Base-by-base conservation (phyloP, 2,888 invertebrate species). In the Lacanobia wlatinum region DNA sequence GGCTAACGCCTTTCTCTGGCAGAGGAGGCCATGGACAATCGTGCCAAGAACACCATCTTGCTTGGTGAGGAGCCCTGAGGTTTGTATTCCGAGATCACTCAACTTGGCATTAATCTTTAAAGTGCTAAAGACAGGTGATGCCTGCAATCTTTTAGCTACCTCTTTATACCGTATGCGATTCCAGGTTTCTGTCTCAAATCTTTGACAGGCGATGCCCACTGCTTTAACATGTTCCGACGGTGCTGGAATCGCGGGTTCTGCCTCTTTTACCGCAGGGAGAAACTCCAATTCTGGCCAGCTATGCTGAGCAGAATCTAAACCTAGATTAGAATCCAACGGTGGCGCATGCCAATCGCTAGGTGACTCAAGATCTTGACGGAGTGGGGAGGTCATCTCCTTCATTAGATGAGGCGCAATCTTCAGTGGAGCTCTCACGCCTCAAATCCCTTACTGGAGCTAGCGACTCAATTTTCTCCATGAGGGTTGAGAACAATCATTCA, bases 161-260 rank as follows among this genome's bases (percentile, higher is more conserved):
- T 85, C 81, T 34, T 73, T 81, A 46, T 83, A 81, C 14, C 82
- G 12, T 18, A 82, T 70, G 16, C 73, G 62, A 23, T 76, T 82
- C 82, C 80, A 84, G 1, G 70, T 59, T 0, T 69, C 66, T 0
- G 71, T 50, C 2, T 71, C 76, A 4, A 85, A 68, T 23, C 74
- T 73, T 48, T 84, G 82, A 48, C 85, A 82, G 14, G 62, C 56
- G 2, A 78, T 77, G 23, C 83, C 78, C 58, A 78, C 70, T 2
- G 53, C 50, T 65, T 63, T 75, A 8, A 80, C 38, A 0, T 76
- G 73, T 12, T 61, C 62, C 0, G 60, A 50, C 10, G 77, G 71
- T 52, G 64, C 60, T 18, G 70, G 80, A 18, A 76, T 64, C n/a
- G 60, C 21, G 18, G 78, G 80, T 28, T 82, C 80, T n/a, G 72